Evolutionary conservation across 2,888 invertebrate species (phyloP).

Genomic region (Heliconius cydno): DNA sequence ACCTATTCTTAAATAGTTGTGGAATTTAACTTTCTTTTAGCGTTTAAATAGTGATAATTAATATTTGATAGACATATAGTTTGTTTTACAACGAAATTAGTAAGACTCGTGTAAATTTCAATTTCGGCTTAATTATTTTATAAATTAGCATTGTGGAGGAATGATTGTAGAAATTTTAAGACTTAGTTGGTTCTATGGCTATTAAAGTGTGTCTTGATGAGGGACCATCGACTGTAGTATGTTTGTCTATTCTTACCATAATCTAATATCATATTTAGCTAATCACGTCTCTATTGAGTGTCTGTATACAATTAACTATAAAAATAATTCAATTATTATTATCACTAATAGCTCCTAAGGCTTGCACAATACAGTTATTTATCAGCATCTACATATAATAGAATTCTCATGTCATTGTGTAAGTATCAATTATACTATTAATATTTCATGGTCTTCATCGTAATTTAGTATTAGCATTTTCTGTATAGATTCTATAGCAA

Average conservation of each 20-base stretch:
- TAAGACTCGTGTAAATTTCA: constrained; percentile 51
- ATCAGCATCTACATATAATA: constrained; percentile 33
- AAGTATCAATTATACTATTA: constrained; percentile 48
- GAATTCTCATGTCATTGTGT: constrained; percentile 59
- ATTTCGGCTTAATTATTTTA: background rate
- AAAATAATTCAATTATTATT: constrained; percentile 52
- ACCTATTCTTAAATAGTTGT: constrained; percentile 1
- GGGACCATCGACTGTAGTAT: constrained; percentile 74
- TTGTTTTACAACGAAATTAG: constrained; percentile 64
- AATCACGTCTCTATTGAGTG: constrained; percentile 65
- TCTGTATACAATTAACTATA: constrained; percentile 50
- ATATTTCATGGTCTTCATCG: constrained; percentile 59
- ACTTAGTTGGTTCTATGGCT: constrained; percentile 35
- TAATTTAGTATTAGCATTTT: constrained; percentile 58
- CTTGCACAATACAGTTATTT: constrained; percentile 74
- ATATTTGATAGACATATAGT: constrained; percentile 44
- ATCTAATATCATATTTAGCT: constrained; percentile 59
- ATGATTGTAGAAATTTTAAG: constrained; percentile 7
- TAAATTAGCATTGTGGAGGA: background rate
- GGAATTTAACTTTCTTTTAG: constrained; percentile 38
- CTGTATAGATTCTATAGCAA: constrained; percentile 51
- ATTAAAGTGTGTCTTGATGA: constrained; percentile 68
- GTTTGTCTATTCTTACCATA: constrained; percentile 59
- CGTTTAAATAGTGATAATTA: constrained; percentile 30
- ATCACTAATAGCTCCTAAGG: constrained; percentile 64